Evolutionary conservation across 2,113 vertebrate genomes (phyloP), one percentile per base, ranked within the genome.

Genomic region (Heterotis niloticus): DNA sequence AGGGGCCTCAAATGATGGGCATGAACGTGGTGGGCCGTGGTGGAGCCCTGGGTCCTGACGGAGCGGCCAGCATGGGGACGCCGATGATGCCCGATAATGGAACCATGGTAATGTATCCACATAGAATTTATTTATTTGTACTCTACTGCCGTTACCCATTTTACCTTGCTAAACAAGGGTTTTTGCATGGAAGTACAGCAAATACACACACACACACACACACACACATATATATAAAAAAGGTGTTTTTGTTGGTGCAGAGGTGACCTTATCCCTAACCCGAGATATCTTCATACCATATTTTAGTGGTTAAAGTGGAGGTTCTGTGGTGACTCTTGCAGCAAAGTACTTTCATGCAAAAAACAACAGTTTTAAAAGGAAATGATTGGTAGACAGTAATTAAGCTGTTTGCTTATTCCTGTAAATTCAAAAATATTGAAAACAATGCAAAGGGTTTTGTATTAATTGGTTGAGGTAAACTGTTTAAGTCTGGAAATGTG

Each of bases 1-100:
- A 96, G 93, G 94, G 94, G 90, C 93, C 93, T 92, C 95, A 96
- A 94, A 96, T 98, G 95, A 96, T 98, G 95, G 92, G 93, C 92
- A 94, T 96, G 94, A 94, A 92, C 90, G 93, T 98, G 93, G 95
- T 94, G 92, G 96, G 93, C 95, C 93, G 95, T 94, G 93, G 92
- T 90, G 94, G 92, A 91, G 87, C 96, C 92, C 92, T 95, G 90
- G 95, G 95, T 84, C 92, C 93, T 84, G 96, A 96, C 91, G 97
- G 94, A 94, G 90, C 94, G 80, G 85, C 94, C 91, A 96, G 93
- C 91, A 93, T 96, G 92, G 96, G 94, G 89, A 91, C 95, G 81
- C 88, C 94, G 86, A 87, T 98, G 94, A 96, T 96, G 92, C 92
- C 95, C 87, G 96, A 98, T 93, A 97, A 98, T 89, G 95, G 95